These are phyloP conservation scores for Mus spicilegus DNA, from an alignment of 2,113 vertebrate species.

Conservation along the genomic window DNA sequence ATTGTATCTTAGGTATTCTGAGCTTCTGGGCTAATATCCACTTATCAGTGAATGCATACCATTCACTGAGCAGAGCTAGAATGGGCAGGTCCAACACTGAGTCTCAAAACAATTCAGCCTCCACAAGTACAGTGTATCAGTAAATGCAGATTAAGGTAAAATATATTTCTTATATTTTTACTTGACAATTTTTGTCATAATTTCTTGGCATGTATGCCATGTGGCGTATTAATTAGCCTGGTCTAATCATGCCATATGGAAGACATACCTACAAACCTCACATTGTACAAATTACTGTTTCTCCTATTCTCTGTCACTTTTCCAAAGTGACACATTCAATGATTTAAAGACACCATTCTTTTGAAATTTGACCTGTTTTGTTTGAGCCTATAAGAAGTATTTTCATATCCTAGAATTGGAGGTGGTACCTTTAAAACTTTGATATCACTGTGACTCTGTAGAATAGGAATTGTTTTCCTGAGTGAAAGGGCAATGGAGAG, in stretches of 20 bases:
- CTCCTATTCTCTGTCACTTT: neutral
- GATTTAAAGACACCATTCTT: neutral
- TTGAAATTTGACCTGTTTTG: neutral
- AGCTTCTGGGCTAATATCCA: too few relatives aligned
- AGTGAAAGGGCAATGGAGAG: neutral
- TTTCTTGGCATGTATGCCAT: neutral
- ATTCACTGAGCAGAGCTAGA: neutral
- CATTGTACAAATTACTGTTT: neutral
- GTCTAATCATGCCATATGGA: neutral
- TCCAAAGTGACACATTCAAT: constrained; percentile 7
- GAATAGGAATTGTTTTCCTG: neutral
- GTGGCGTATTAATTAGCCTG: neutral
- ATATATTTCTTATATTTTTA: neutral
- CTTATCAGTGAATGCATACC: too few relatives aligned
- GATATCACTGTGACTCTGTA: neutral
- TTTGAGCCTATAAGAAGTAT: neutral
- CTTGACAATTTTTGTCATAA: neutral
- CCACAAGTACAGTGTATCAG: neutral
- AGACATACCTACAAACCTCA: neutral
- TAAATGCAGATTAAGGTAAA: neutral
- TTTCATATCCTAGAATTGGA: neutral
- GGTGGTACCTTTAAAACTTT: neutral
- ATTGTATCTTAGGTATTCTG: too few relatives aligned
- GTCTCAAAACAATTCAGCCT: neutral
- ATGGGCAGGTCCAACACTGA: neutral